Conservation (phyloP, 1,140 invertebrate genomes). For the Galleria mellonella region DNA sequence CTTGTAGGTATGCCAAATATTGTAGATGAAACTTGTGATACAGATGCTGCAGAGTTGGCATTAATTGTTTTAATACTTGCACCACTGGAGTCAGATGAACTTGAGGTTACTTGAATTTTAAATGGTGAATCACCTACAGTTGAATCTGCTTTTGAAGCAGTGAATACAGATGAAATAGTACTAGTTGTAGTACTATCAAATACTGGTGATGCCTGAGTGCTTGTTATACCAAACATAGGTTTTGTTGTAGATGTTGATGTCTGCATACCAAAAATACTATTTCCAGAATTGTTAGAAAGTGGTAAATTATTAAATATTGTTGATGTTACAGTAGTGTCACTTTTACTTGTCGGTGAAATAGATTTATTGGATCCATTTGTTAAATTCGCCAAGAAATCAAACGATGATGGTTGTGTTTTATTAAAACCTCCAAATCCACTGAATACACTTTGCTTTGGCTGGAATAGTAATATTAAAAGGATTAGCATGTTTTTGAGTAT, state of each 20-base stretch:
- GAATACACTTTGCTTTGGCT: conserved; percentile 77
- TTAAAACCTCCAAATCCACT: conserved; percentile 79
- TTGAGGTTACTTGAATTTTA: conserved; percentile 44
- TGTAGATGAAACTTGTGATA: conserved; percentile 30
- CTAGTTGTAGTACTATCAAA: conserved; percentile 14
- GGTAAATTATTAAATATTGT: conserved; percentile 25
- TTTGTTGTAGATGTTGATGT: conserved; percentile 17
- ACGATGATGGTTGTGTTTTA: conserved; percentile 66
- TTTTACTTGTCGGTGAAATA: conserved; percentile 28
- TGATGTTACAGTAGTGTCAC: conserved; percentile 24
- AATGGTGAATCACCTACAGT: conserved; percentile 40
- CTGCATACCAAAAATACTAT: conserved; percentile 36
- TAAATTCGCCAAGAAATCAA: conserved; percentile 77
- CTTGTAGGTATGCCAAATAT: conserved; percentile 56
- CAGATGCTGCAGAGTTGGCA: conserved; percentile 14
- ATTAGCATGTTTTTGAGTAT: no score
- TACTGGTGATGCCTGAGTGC: conserved; percentile 14
- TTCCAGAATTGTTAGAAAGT: conserved; percentile 21
- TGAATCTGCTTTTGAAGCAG: conserved; percentile 32
- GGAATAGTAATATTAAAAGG: conserved; percentile 34
- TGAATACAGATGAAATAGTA: conserved; percentile 23
- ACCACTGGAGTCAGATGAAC: conserved; percentile 14
- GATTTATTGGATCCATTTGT: conserved; percentile 50
- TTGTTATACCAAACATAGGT: conserved; percentile 16
- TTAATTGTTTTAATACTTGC: conserved; percentile 14